Evolutionary conservation across 1,140 invertebrate species (phyloP).

Genomic region (Cepaea nemoralis): DNA sequence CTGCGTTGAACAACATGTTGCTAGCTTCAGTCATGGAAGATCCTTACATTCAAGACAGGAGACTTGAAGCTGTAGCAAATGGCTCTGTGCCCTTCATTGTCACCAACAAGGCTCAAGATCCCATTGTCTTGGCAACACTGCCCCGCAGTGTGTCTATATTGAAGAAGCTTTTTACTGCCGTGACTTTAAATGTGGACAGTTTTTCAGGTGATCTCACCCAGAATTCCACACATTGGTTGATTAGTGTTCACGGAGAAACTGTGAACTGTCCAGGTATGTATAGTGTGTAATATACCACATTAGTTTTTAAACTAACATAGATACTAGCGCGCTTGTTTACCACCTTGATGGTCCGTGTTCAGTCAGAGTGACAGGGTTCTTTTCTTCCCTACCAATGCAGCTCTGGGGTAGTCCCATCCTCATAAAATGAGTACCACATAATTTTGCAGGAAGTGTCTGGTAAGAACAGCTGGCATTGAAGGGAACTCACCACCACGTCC

Average conservation of each 20-base stretch:
- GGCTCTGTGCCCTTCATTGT: constrained; percentile 50
- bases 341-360: too few relatives aligned
- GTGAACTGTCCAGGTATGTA: constrained; percentile 54
- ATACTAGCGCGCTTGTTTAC: too few relatives aligned
- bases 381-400: too few relatives aligned
- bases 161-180: constrained; percentile 47
- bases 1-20: constrained; percentile 46
- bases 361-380: too few relatives aligned
- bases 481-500: too few relatives aligned
- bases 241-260: constrained; percentile 49
- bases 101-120: constrained; percentile 40
- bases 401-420: too few relatives aligned
- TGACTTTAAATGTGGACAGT: constrained; percentile 37
- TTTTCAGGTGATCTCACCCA: constrained; percentile 53
- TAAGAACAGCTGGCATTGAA: too few relatives aligned
- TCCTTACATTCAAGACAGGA: constrained; percentile 47
- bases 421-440: too few relatives aligned
- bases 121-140: constrained; percentile 45
- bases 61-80: constrained; percentile 44
- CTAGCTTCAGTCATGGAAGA: constrained; percentile 49
- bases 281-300: too few relatives aligned
- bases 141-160: constrained; percentile 46
- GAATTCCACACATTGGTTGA: constrained; percentile 53
- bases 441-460: too few relatives aligned
- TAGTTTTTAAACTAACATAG: too few relatives aligned